Evolutionary conservation across 2,113 vertebrate genomes (phyloP).

Genomic region (Melanerpes formicivorus): DNA sequence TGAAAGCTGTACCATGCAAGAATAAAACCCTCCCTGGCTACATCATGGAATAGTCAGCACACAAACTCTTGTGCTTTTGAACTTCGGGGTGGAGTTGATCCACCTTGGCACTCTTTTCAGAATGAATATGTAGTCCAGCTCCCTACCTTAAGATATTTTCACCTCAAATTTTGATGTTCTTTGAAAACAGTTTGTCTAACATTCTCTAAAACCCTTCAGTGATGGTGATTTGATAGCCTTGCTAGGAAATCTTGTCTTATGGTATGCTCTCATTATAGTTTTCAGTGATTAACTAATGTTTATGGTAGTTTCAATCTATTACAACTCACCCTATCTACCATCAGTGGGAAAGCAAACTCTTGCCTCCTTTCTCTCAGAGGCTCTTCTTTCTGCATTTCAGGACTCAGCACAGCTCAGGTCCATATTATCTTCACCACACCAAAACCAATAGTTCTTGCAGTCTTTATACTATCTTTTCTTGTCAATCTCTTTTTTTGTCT

Average conservation of each 20-base stretch:
- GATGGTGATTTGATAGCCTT: neutral
- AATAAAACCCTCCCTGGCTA: neutral
- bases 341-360: neutral
- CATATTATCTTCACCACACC: neutral
- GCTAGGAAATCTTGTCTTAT: neutral
- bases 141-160: neutral
- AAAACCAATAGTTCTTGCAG: neutral
- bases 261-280: rapidly evolving
- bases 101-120: neutral
- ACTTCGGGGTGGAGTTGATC: neutral
- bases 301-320: neutral
- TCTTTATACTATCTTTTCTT: neutral
- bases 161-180: neutral
- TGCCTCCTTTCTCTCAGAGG: neutral
- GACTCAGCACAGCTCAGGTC: neutral
- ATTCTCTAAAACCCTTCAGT: neutral
- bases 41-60: neutral
- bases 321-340: neutral
- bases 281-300: neutral
- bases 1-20: neutral
- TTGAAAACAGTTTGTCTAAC: neutral
- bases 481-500: neutral
- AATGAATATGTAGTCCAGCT: neutral
- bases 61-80: neutral
- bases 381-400: neutral